These are phyloP conservation scores for Moxostoma hubbsi DNA, from an alignment of 2,797 vertebrate genomes.

Conservation along the genomic window DNA sequence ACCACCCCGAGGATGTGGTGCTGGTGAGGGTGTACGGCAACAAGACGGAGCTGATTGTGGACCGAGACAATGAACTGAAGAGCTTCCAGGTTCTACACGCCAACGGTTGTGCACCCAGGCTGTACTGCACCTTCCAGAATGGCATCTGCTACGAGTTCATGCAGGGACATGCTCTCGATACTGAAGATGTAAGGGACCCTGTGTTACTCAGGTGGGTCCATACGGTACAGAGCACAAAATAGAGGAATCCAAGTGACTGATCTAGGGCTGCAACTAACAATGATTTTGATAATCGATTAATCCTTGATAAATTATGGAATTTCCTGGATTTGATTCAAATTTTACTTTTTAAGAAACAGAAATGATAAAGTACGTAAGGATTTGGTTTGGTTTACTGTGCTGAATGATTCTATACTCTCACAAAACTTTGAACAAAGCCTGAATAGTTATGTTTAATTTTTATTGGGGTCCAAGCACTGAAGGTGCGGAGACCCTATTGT, in stretches of 20 bases:
- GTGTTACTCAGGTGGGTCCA: conserved; percentile 64
- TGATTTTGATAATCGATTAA: no score
- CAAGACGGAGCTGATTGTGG: conserved; percentile 93
- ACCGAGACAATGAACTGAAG: conserved; percentile 92
- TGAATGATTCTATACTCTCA: no score
- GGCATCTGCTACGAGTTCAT: conserved; percentile 97
- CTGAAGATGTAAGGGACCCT: conserved; percentile 88
- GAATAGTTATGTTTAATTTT: no score
- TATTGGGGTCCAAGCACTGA: no score
- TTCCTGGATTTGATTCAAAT: no score
- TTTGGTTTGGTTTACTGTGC: no score
- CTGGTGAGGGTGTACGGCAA: conserved; percentile 94
- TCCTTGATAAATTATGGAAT: no score
- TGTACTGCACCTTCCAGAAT: conserved; percentile 96
- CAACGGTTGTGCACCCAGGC: conserved; percentile 91
- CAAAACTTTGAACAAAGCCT: no score
- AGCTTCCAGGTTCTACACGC: conserved; percentile 95
- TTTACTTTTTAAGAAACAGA: no score
- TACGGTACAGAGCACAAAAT: not conserved
- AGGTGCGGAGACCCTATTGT: no score
- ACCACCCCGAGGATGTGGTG: conserved; percentile 86
- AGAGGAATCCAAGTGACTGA: not conserved
- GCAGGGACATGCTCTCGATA: conserved; percentile 88
- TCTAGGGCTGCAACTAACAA: no score
- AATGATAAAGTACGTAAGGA: no score